Conservation (phyloP, 2,113 vertebrate genomes). For the Dendropsophus ebraccatus region DNA sequence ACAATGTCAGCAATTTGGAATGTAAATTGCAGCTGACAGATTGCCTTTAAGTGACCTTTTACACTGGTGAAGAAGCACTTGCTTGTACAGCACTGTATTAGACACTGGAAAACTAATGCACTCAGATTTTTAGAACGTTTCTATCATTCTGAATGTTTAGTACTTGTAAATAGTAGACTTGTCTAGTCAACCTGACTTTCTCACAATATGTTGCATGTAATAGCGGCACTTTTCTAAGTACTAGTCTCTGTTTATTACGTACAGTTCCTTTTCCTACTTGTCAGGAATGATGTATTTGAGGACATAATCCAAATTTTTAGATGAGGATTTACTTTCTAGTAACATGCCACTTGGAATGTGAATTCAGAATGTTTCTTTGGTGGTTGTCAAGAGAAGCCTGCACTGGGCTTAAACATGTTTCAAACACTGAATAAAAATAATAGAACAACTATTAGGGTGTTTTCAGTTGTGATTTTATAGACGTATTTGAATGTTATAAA, state of each 20-base stretch:
- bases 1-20: no score
- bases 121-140: conserved; percentile 44
- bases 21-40: no score
- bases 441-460: neutral
- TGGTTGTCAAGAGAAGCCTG: conserved; percentile 20
- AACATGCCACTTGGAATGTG: neutral
- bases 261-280: conserved; percentile 31
- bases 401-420: neutral
- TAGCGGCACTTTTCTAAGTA: conserved; percentile 3
- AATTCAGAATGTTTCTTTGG: conserved; percentile 8
- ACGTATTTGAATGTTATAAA: no score
- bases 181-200: conserved; percentile 49
- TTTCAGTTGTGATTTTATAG: neutral
- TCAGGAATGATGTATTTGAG: conserved; percentile 24
- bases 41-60: conserved; percentile 49
- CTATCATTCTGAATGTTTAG: conserved; percentile 36
- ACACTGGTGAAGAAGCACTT: conserved; percentile 25
- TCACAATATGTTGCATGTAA: conserved; percentile 44
- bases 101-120: conserved; percentile 49
- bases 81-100: conserved; percentile 36
- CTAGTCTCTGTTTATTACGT: conserved; percentile 37
- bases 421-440: neutral
- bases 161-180: conserved; percentile 36
- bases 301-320: conserved; percentile 6
- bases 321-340: conserved; percentile 33